Evolutionary conservation across 37 sponge, comb jelly and placozoan genomes (phyloP), one percentile per base, ranked within the genome.

Genomic region (Crambe crambe): DNA sequence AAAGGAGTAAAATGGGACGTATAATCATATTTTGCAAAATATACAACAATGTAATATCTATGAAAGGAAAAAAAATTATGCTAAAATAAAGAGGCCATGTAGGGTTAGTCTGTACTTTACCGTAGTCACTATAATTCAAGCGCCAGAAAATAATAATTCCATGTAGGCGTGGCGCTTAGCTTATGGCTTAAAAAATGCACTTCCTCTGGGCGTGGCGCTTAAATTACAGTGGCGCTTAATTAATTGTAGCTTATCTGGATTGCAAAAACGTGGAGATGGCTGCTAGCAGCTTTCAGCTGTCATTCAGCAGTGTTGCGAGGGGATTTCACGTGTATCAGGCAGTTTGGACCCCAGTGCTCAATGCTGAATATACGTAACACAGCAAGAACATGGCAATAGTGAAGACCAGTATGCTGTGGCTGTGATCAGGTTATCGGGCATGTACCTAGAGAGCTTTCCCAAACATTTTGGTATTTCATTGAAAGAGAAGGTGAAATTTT

Each of bases 391-490:
- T 47, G 51, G 51, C 6, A 47, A 47, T 12, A 12, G 51, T 47
- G 51, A 47, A 47, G 51, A 47, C 51, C 51, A 47, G 12, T 47
- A 47, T 47, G 51, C 51, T 47, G 51, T 47, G 51, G 51, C 51
- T 60, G 61, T 63, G 79, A 58, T 64, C 18, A 10, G 1, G 58
- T 64, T 63, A 68, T 78, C 2, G 79, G 80, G 29, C 80, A 68
- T 31, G 38, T 80, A 23, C 80, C 80, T 23, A 68, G 58, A 31
- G 80, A 80, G 65, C 25, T 69, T 31, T 80, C 80, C 8, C 26
- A 42, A 18, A 67, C 37, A 36, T 62, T 9, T 22, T 64, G 42
- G 39, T 37, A 78, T 23, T 78, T 80, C 37, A 43, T 69, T 29
- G 31, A 31, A 56, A 35, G 29, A 26, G 71, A 67, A 34, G 80